phyloP scores from a whole-genome alignment of 1,140 invertebrate species.

The Sogatella furcifera region DNA sequence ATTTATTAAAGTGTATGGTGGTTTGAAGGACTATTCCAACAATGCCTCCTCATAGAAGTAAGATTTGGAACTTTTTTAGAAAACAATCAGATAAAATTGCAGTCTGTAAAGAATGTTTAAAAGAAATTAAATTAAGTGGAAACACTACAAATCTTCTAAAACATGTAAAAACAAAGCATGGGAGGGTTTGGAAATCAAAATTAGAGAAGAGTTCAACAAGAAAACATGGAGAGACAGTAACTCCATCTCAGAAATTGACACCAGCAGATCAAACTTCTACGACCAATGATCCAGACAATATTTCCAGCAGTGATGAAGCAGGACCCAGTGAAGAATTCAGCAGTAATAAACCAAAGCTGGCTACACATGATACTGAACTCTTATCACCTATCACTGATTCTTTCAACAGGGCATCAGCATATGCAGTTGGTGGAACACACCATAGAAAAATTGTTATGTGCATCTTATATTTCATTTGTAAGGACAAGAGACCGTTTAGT shows the following conservation, averaged over 20 bases:
- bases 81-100: neutral
- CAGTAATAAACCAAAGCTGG: neutral
- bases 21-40: too few relatives aligned
- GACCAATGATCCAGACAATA: neutral
- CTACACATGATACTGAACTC: too few relatives aligned
- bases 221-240: too few relatives aligned
- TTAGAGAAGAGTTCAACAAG: neutral
- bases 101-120: neutral
- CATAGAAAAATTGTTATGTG: neutral
- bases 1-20: too few relatives aligned
- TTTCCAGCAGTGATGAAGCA: neutral
- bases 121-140: constrained; percentile 1
- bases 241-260: neutral
- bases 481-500: neutral
- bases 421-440: neutral
- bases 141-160: constrained; percentile 1
- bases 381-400: constrained; percentile 1
- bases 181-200: too few relatives aligned
- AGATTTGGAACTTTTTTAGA: neutral
- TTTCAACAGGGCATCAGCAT: neutral
- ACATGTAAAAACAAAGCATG: constrained; percentile 2
- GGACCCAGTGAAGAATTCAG: neutral
- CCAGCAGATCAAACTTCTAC: neutral
- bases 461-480: constrained; percentile 6
- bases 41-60: constrained; percentile 5